Evolutionary conservation across 2,797 vertebrate genomes (phyloP).

Genomic region (Ctenopoma kingsleyae): DNA sequence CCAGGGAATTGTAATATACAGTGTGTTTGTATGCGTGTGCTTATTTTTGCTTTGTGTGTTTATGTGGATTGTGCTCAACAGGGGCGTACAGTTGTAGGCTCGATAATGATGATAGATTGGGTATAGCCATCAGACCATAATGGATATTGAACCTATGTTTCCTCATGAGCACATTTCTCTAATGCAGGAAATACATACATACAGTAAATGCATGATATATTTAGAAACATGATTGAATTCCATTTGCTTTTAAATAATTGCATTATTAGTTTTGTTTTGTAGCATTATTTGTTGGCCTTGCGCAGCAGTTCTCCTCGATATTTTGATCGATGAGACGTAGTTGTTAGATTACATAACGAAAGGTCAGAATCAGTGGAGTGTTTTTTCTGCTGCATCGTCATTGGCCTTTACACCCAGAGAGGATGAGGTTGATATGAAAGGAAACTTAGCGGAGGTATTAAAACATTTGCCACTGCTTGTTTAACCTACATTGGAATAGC

Average conservation of each 20-base stretch:
- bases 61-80: slow-evolving; percentile 37
- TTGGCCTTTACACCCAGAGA: slow-evolving; percentile 14
- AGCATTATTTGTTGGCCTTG: background rate
- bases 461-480: background rate
- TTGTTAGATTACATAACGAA: slow-evolving; percentile 15
- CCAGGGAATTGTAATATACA: slow-evolving; percentile 31
- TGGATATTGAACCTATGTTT: slow-evolving; percentile 50
- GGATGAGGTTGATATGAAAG: background rate
- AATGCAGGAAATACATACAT: slow-evolving; percentile 31
- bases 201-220: slow-evolving; percentile 36
- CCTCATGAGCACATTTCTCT: slow-evolving; percentile 44
- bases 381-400: slow-evolving; percentile 4
- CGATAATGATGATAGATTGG: slow-evolving; percentile 59
- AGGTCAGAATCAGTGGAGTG: slow-evolving; percentile 38
- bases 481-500: background rate
- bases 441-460: background rate
- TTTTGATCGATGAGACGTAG: slow-evolving; percentile 25
- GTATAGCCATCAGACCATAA: slow-evolving; percentile 48
- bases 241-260: slow-evolving; percentile 34
- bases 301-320: slow-evolving; percentile 17
- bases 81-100: slow-evolving; percentile 22
- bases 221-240: slow-evolving; percentile 45
- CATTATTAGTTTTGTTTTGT: slow-evolving; percentile 53
- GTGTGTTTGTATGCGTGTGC: background rate
- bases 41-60: slow-evolving; percentile 24